phyloP scores from a whole-genome alignment of 2,888 invertebrate genomes.

The Pimpla rufipes region DNA sequence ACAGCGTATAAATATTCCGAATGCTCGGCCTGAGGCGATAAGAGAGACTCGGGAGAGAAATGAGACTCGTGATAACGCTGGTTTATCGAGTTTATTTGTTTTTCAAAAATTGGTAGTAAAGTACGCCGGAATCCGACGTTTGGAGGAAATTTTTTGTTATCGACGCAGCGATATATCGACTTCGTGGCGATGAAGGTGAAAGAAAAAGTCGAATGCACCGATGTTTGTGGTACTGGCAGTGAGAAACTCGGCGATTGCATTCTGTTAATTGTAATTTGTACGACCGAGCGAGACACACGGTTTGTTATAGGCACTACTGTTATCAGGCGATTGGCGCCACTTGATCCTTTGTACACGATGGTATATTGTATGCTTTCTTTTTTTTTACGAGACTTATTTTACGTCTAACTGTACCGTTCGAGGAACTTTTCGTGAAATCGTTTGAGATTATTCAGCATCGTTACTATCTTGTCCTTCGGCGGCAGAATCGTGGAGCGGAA shows the following conservation, averaged over 20 bases:
- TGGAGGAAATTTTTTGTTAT: not conserved
- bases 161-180: not conserved
- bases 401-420: slow-evolving; percentile 89
- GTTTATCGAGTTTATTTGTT: not conserved
- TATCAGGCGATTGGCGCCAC: not conserved
- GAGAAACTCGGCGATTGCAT: slow-evolving; percentile 47
- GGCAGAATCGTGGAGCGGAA: slow-evolving; percentile 98
- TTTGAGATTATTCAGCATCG: slow-evolving; percentile 93
- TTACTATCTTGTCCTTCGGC: slow-evolving; percentile 92
- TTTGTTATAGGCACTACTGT: slow-evolving; percentile 25
- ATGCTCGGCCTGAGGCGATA: no score
- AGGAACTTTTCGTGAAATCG: slow-evolving; percentile 94
- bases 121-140: not conserved
- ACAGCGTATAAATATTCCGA: not conserved
- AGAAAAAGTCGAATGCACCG: slow-evolving; percentile 29
- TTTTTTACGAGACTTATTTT: not conserved
- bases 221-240: slow-evolving; percentile 61
- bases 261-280: slow-evolving; percentile 58
- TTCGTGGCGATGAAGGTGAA: slow-evolving; percentile 17
- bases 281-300: slow-evolving; percentile 44
- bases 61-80: not conserved
- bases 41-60: not conserved
- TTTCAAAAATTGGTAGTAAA: not conserved
- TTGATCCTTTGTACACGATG: not conserved
- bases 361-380: slow-evolving; percentile 22